Conservation (phyloP, 2,113 vertebrate species). For the Oryzias melastigma region DNA sequence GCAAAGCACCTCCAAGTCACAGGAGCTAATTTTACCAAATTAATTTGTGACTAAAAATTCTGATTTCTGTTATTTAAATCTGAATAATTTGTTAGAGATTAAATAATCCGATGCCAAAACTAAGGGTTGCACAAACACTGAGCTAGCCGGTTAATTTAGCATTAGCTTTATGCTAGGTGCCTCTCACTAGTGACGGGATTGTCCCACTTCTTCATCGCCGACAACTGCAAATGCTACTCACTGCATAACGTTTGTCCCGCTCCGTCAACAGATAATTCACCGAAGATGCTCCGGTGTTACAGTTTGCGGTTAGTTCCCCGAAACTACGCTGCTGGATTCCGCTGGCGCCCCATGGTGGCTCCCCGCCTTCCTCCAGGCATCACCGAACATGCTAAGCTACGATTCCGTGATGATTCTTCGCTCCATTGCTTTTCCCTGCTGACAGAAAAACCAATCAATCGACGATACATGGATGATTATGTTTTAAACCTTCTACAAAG, state of each 20-base stretch:
- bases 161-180: constrained; percentile 16
- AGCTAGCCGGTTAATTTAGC: constrained; percentile 50
- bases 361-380: constrained; percentile 11
- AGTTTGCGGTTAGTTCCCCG: neutral
- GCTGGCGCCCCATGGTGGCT: constrained; percentile 32
- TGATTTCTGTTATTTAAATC: too few relatives aligned
- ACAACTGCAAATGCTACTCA: constrained; percentile 42
- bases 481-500: too few relatives aligned
- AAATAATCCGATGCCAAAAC: too few relatives aligned
- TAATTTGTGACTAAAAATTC: too few relatives aligned
- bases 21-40: too few relatives aligned
- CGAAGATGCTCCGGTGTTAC: neutral
- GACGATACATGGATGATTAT: neutral
- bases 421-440: constrained; percentile 32
- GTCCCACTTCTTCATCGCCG: neutral
- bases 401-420: neutral
- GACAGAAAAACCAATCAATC: neutral
- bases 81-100: too few relatives aligned
- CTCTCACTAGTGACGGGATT: constrained; percentile 37
- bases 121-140: too few relatives aligned
- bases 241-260: constrained; percentile 62
- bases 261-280: constrained; percentile 6
- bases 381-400: constrained; percentile 22
- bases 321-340: constrained; percentile 9
- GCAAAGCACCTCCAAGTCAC: too few relatives aligned